Evolutionary conservation across 2,113 vertebrate genomes (phyloP).

Genomic region (Gavialis gangeticus): DNA sequence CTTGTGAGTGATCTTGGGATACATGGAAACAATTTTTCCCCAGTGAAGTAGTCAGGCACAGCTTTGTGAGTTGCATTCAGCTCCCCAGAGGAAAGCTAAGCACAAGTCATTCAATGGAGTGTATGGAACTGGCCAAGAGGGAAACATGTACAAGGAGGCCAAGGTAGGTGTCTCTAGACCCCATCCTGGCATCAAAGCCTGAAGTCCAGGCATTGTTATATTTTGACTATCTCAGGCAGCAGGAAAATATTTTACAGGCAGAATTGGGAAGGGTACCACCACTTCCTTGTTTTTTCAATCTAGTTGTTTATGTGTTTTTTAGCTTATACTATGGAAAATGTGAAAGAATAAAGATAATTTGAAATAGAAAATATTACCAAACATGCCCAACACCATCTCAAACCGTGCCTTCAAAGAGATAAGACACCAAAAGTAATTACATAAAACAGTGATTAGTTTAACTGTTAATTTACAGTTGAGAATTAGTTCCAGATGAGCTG

Average conservation of each 20-base stretch:
- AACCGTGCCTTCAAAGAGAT: not conserved
- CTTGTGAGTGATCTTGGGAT: not conserved
- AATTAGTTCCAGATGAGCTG: not conserved
- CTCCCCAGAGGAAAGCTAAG: not conserved
- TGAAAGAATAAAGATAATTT: not conserved
- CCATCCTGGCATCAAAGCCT: not conserved
- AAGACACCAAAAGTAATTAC: constrained; percentile 12
- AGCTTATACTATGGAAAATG: not conserved
- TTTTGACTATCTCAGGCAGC: not conserved
- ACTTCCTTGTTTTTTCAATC: not conserved
- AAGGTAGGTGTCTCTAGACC: not conserved
- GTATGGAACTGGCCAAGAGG: not conserved
- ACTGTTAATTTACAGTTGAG: not conserved
- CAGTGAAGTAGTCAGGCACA: too few species aligned
- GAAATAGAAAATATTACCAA: not conserved
- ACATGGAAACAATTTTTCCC: too few species aligned
- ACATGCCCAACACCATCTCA: not conserved
- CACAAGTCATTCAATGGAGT: not conserved
- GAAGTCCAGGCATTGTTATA: not conserved
- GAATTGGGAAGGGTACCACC: not conserved
- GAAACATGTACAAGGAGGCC: not conserved
- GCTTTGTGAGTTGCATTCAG: too few species aligned
- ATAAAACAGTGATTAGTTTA: not conserved
- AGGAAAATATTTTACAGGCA: fast-evolving
- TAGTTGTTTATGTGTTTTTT: not conserved